Evolutionary conservation across 2,888 invertebrate species (phyloP).

Genomic region (Panorpa germanica): DNA sequence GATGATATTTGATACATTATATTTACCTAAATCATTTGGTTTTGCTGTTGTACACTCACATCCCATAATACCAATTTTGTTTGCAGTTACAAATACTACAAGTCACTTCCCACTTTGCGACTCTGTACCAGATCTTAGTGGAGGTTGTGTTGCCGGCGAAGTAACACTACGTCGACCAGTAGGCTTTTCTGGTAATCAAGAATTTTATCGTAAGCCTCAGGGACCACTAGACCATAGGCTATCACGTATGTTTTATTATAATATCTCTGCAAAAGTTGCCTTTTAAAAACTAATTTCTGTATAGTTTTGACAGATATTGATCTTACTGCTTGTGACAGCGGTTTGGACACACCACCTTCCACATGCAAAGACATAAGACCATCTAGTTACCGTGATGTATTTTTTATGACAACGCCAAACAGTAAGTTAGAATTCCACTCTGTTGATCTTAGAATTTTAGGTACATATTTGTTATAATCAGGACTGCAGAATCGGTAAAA

Average conservation of each 20-base stretch:
- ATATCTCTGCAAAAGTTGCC: not conserved
- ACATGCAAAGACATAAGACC: conserved; percentile 25
- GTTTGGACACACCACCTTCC: conserved; percentile 26
- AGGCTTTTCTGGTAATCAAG: conserved; percentile 1
- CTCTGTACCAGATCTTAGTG: conserved; percentile 24
- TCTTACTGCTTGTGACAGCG: conserved; percentile 28
- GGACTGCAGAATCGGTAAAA: too few relatives aligned
- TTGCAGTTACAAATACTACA: conserved; percentile 17
- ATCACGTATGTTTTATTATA: conserved; percentile 18
- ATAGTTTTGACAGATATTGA: conserved; percentile 38
- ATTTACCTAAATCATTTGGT: too few relatives aligned
- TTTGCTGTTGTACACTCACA: too few relatives aligned
- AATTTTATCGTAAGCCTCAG: conserved; percentile 21
- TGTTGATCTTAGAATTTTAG: too few relatives aligned
- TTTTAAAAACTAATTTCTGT: conserved; percentile 11
- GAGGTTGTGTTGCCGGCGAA: conserved; percentile 22
- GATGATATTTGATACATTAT: too few relatives aligned
- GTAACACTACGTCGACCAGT: conserved; percentile 20
- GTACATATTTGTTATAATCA: too few relatives aligned
- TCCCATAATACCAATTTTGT: too few relatives aligned
- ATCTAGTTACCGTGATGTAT: conserved; percentile 23
- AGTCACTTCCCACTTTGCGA: conserved; percentile 24
- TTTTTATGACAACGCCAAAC: too few relatives aligned
- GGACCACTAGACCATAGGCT: conserved; percentile 24
- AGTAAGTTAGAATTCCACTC: too few relatives aligned